Evolutionary conservation across 2,113 vertebrate species (phyloP), one percentile per base, ranked within the genome.

Genomic region (Pterocles burchelli): DNA sequence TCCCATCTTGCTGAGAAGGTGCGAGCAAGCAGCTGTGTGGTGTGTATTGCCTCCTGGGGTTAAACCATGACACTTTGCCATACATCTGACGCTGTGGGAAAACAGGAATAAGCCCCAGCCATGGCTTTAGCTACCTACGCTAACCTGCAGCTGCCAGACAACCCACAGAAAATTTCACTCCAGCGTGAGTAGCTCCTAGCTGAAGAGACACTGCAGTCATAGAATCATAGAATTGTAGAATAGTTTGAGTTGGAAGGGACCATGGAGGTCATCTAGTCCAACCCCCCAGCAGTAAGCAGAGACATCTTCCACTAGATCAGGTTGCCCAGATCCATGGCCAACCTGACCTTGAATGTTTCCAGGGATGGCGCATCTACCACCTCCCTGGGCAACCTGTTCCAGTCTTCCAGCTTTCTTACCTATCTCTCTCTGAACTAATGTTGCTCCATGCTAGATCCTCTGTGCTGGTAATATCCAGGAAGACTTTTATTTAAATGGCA

Each of bases 1-100:
- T 33, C 5, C 2, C 25, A 13, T 68, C 25, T 19, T 2, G 0
- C 25, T 63, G 75, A 7, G 15, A 1, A 2, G 24, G 15, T 9
- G 3, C 12, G 31, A 72, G 11, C 0, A 2, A 88, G 19, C 1
- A 2, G 8, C 66, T 55, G 13, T 41, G 49, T 57, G 24, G 34
- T 49, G n/a, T n/a, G 72, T n/a, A n/a, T 14, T 65, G 34, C 13
- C 1, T 2, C 8, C 16, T 41, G 41, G n/a, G 18, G 18, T 84
- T 63, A 46, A 71, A 55, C 38, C n/a, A 41, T 0, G 3, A 43
- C n/a, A 29, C 21, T 62, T 78, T 66, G 21, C 51, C 22, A 10
- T 28, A 58, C 63, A 36, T 20, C 8, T 48, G 26, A 33, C 0
- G 3, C 48, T 65, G 26, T 29, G 55, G 31, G 22, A 67, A 72